A percentile compares a stretch with the other conserved stretches of the same genome.
Conservation (phyloP, 2,888 invertebrate species). For the Odontothrips loti region DNA sequence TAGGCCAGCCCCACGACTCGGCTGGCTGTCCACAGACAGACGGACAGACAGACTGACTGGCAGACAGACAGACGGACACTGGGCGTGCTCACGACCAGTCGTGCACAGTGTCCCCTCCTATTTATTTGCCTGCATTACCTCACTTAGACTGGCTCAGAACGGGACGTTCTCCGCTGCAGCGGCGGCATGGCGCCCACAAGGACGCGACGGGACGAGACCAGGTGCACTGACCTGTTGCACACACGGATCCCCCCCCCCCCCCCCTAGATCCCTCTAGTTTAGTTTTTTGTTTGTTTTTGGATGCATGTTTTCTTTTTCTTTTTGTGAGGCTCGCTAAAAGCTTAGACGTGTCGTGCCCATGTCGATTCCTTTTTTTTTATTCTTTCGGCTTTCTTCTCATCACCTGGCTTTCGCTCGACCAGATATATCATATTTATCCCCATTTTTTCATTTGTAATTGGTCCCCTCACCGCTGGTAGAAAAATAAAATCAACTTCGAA, state of each 20-base stretch:
- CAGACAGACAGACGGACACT: not conserved
- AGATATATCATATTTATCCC: too few species aligned
- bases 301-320: not conserved
- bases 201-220: not conserved
- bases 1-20: not conserved
- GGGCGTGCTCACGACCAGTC: not conserved
- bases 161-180: too few species aligned
- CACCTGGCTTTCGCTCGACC: too few species aligned
- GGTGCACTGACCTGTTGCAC: conserved; percentile 6
- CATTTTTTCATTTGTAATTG: too few species aligned
- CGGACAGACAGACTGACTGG: not conserved
- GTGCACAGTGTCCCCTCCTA: not conserved
- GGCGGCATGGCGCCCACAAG: not conserved
- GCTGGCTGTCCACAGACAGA: not conserved
- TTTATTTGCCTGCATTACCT: not conserved
- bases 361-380: too few species aligned
- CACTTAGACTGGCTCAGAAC: not conserved
- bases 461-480: too few species aligned
- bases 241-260: not conserved
- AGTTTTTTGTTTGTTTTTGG: not conserved
- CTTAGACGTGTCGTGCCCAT: not conserved
- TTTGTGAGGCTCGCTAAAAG: not conserved
- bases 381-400: too few species aligned
- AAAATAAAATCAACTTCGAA: too few species aligned
- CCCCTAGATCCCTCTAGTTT: not conserved